Percentiles rank a stretch among this genome's conserved stretches.
These are phyloP conservation scores for Macquaria ambigua DNA, from an alignment of 2,113 vertebrate species.

Conservation along the genomic window DNA sequence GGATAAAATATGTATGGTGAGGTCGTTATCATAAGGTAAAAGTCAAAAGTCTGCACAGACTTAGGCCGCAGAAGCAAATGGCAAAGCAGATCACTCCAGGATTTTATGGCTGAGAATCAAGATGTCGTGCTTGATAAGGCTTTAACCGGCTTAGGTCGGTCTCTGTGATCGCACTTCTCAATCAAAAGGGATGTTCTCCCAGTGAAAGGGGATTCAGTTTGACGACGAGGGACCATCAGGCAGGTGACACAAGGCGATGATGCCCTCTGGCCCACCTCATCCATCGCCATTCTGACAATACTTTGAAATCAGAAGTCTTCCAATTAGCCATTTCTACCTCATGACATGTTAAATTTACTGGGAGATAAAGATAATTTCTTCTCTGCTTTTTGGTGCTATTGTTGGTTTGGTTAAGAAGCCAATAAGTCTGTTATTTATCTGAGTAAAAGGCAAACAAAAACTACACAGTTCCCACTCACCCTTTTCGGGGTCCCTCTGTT, in stretches of 20 bases:
- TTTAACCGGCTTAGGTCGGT: slow-evolving; percentile 78
- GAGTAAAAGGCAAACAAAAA: not conserved
- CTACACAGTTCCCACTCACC: slow-evolving; percentile 78
- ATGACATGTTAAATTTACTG: not conserved
- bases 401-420: not conserved
- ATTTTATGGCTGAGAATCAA: slow-evolving; percentile 75
- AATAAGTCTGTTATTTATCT: not conserved
- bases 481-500: slow-evolving; percentile 84
- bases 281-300: not conserved
- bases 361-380: no score
- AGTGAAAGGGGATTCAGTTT: slow-evolving; percentile 64
- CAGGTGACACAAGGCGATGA: slow-evolving; percentile 33
- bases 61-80: slow-evolving; percentile 35
- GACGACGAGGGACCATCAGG: slow-evolving; percentile 12
- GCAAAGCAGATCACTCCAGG: slow-evolving; percentile 65
- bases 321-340: not conserved
- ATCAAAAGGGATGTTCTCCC: slow-evolving; percentile 78
- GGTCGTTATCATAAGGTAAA: slow-evolving; percentile 8
- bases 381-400: not conserved
- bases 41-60: slow-evolving; percentile 43
- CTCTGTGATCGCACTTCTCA: slow-evolving; percentile 64
- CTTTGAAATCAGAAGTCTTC: not conserved
- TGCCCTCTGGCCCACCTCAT: not conserved
- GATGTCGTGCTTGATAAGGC: slow-evolving; percentile 82
- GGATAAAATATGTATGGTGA: not conserved